Evolutionary conservation across 1,140 invertebrate genomes (phyloP).

Genomic region (Pseudomyrmex flavicornis): DNA sequence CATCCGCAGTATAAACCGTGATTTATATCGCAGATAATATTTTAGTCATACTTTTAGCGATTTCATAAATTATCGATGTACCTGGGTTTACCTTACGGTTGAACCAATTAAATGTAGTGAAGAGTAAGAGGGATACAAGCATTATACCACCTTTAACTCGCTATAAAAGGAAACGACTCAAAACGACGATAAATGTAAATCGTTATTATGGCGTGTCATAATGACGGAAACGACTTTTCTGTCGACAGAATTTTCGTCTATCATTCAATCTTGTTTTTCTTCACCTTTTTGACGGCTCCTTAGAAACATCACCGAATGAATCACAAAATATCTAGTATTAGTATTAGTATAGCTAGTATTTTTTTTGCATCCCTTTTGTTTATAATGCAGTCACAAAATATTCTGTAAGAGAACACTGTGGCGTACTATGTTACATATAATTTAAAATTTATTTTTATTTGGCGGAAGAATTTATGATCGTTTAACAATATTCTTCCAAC

Average conservation of each 20-base stretch:
- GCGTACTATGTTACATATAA: too few species aligned
- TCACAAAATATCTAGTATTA: too few species aligned
- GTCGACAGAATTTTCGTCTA: not conserved
- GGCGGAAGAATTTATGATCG: not conserved
- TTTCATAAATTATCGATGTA: constrained; percentile 49
- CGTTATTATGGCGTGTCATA: constrained; percentile 12
- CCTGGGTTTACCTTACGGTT: not conserved
- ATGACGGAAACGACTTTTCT: not conserved
- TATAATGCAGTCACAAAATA: too few species aligned
- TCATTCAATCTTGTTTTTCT: not conserved
- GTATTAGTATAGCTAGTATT: too few species aligned
- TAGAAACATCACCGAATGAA: not conserved
- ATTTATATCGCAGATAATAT: constrained; percentile 47
- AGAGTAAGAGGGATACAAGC: not conserved
- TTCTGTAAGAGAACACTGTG: too few species aligned
- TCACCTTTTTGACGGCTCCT: not conserved
- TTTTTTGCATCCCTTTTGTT: too few species aligned
- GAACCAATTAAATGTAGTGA: constrained; percentile 22
- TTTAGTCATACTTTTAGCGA: constrained; percentile 42
- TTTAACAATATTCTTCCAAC: not conserved
- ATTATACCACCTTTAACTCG: not conserved
- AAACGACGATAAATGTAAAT: not conserved
- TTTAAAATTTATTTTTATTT: not conserved
- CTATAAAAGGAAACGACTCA: not conserved
- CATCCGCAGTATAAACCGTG: constrained; percentile 47